Evolutionary conservation across 2,113 vertebrate species (phyloP).

Genomic region (Rhipidura dahli): DNA sequence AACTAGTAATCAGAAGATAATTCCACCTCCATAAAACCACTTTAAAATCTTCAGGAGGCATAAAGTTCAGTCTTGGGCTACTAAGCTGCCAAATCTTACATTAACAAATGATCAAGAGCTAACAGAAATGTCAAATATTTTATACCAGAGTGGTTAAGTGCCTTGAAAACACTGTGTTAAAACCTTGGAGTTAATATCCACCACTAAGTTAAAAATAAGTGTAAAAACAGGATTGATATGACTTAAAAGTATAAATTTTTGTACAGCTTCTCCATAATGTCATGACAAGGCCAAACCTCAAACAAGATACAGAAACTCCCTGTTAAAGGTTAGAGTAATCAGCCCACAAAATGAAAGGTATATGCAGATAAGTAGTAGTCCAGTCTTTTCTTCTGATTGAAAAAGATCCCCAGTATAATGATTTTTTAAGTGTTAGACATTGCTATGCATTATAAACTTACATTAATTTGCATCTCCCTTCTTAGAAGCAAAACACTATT

Average conservation of each 20-base stretch:
- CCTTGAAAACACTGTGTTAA: not conserved
- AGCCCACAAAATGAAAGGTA: not conserved
- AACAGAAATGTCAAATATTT: not conserved
- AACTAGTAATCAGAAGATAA: not conserved
- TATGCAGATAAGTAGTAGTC: not conserved
- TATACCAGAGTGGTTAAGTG: not conserved
- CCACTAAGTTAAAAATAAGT: not conserved
- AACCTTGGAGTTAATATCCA: not conserved
- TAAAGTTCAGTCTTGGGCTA: not conserved
- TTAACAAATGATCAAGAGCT: not conserved
- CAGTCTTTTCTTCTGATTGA: not conserved
- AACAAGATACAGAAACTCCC: not conserved
- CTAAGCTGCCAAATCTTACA: not conserved
- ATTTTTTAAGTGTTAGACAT: not conserved
- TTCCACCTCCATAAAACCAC: not conserved
- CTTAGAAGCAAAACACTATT: not conserved
- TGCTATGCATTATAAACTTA: not conserved
- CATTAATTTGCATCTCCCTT: not conserved
- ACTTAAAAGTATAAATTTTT: not conserved
- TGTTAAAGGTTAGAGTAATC: not conserved
- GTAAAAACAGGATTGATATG: not conserved
- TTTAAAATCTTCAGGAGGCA: not conserved
- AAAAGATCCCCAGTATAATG: not conserved
- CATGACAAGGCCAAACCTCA: not conserved
- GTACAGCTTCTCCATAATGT: not conserved